Evolutionary conservation across 2,888 invertebrate genomes (phyloP).

Genomic region (Alloplasta piceator): DNA sequence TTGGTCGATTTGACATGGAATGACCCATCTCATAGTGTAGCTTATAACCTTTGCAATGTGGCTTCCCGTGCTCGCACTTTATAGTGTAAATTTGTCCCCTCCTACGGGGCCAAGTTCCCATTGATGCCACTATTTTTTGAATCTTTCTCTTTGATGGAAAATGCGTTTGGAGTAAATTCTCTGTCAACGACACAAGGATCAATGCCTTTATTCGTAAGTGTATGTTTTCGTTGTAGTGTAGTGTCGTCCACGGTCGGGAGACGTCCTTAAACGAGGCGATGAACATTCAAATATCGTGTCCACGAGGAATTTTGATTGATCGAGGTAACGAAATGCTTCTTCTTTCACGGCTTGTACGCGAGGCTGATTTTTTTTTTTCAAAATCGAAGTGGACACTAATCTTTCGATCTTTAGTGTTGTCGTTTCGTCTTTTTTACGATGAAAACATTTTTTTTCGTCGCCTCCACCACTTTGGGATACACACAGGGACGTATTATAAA

Average conservation of each 20-base stretch:
- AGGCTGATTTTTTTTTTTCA: neutral
- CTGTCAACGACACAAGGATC: neutral
- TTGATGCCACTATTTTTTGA: neutral
- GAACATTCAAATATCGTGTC: constrained; percentile 18
- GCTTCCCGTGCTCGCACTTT: constrained; percentile 18
- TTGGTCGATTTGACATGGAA: too few species aligned
- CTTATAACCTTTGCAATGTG: constrained; percentile 46
- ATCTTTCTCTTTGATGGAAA: neutral
- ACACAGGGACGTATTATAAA: neutral
- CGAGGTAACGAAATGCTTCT: neutral
- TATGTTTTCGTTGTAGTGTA: too few species aligned
- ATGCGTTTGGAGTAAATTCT: neutral
- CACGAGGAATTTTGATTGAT: neutral
- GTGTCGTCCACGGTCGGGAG: too few species aligned
- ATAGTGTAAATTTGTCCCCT: neutral
- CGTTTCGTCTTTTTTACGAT: constrained; percentile 34
- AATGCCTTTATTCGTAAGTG: too few species aligned
- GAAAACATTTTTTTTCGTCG: constrained; percentile 34
- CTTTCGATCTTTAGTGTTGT: constrained; percentile 58
- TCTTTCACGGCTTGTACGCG: neutral
- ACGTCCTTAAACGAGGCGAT: constrained; percentile 7
- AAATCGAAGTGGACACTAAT: constrained; percentile 41
- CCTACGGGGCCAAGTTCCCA: neutral
- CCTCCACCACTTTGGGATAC: constrained; percentile 26
- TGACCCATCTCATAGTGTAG: constrained; percentile 38